Base-by-base conservation (phyloP, 2,888 invertebrate genomes). In the Andrena marginata region DNA sequence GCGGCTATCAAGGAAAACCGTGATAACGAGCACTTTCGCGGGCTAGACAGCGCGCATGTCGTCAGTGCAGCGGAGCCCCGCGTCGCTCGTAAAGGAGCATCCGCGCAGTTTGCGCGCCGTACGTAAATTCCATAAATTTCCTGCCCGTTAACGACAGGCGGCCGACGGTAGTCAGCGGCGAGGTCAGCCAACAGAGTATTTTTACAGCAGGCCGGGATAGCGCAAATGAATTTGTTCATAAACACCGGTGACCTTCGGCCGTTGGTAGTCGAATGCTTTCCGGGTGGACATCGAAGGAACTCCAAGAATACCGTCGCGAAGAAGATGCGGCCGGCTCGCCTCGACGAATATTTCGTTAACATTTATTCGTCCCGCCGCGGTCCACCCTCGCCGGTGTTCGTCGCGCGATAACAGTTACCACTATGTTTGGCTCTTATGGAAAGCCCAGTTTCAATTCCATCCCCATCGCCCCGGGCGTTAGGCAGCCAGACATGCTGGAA, bases 101-200 rank as follows among this genome's bases (percentile, higher is more conserved):
- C 31, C 70, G n/a, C 49, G 62, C 65, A 48, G 65, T 62, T 74
- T 75, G 29, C 71, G 42, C 71, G 64, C 35, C 70, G 56, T 64
- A 59, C 80, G 75, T 77, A 82, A 85, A 84, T 81, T 85, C 83
- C 81, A 85, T 85, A 85, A 85, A 85, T 85, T 85, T 80, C 49
- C 68, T n/a, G 35, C 20, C 67, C 75, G 79, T 79, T 79, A 85
- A 84, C 76, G 80, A 71, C 67, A 67, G 42, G 63, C 63, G 79
- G 67, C 64, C 77, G 74, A 42, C 71, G 72, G 75, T 77, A 73
- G 79, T 68, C 79, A 48, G 63, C 10, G 48, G 60, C 75, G 65
- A 64, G 84, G 82, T 74, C 77, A 77, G 49, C 82, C 65, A 33
- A 56, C 69, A 75, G 75, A 56, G 70, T 69, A 78, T 77, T 77